Percentiles rank a stretch among this genome's conserved stretches.
These are phyloP conservation scores for Hiodon alosoides DNA, from an alignment of 2,113 vertebrate species.

Conservation along the genomic window DNA sequence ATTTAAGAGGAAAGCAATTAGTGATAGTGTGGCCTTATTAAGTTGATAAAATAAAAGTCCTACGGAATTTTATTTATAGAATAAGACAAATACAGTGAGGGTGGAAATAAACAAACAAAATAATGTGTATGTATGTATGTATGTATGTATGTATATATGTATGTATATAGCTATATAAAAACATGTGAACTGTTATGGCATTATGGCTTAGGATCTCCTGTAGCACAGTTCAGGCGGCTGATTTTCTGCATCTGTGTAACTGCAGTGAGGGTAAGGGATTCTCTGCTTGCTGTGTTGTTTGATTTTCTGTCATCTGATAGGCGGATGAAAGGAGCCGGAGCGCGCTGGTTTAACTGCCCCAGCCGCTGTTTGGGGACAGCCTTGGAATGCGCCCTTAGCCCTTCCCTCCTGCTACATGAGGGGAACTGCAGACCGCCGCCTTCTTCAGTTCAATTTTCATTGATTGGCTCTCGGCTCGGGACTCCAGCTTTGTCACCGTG, in stretches of 20 bases:
- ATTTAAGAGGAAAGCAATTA: conserved; percentile 32
- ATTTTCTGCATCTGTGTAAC: background rate
- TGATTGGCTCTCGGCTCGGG: conserved; percentile 85
- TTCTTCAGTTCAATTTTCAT: conserved; percentile 98
- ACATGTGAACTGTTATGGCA: background rate
- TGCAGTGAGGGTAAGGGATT: background rate
- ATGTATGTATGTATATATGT: background rate
- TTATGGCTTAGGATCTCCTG: background rate
- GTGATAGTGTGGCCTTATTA: conserved; percentile 36
- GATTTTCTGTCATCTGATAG: conserved; percentile 1
- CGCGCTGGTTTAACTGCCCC: background rate
- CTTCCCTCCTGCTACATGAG: conserved; percentile 79
- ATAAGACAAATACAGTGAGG: conserved; percentile 27
- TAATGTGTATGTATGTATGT: too few species aligned
- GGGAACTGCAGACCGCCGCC: conserved; percentile 68
- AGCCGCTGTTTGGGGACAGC: conserved; percentile 36
- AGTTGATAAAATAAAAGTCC: conserved; percentile 22
- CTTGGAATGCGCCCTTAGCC: conserved; percentile 61
- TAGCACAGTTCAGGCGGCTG: background rate
- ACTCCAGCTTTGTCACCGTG: conserved; percentile 83
- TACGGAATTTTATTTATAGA: background rate
- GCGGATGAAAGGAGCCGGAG: background rate
- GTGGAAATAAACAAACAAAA: conserved; percentile 22
- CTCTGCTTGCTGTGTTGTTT: background rate
- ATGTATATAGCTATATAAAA: conserved; percentile 14